These are phyloP conservation scores for Anas capensis DNA, from an alignment of 2,797 vertebrate species.

Conservation along the genomic window DNA sequence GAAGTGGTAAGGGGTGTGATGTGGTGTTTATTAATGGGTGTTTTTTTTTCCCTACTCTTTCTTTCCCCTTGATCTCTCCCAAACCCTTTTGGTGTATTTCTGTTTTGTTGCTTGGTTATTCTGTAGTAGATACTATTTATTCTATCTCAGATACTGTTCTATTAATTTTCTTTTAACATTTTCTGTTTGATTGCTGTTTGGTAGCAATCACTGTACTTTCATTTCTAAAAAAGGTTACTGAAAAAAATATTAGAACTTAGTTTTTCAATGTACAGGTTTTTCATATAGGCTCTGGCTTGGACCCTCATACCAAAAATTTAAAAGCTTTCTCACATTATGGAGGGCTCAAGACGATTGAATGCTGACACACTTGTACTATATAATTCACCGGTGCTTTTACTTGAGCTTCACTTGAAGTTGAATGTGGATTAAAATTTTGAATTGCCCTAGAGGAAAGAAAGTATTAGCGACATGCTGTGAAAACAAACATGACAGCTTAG, in stretches of 20 bases:
- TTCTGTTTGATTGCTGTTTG: not conserved
- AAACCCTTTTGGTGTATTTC: constrained; percentile 25
- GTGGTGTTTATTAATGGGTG: not conserved
- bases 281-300: not conserved
- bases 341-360: not conserved
- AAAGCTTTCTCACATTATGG: not conserved
- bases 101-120: constrained; percentile 15
- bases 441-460: not conserved
- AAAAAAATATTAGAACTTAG: not conserved
- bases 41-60: not conserved
- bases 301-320: not conserved
- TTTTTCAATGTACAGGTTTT: not conserved
- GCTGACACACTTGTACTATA: not conserved
- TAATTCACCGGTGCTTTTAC: not conserved
- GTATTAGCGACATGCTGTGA: not conserved
- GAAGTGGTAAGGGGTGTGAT: constrained; percentile 63
- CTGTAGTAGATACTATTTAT: constrained; percentile 4
- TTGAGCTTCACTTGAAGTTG: not conserved
- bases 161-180: constrained; percentile 1
- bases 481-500: not conserved
- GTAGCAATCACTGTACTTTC: not conserved
- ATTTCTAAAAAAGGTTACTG: not conserved
- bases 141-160: not conserved
- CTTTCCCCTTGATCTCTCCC: not conserved
- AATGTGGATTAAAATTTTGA: not conserved